Percentiles rank a stretch among this genome's conserved stretches.
These are phyloP conservation scores for Moxostoma hubbsi DNA, from an alignment of 2,797 vertebrate species.

Conservation along the genomic window DNA sequence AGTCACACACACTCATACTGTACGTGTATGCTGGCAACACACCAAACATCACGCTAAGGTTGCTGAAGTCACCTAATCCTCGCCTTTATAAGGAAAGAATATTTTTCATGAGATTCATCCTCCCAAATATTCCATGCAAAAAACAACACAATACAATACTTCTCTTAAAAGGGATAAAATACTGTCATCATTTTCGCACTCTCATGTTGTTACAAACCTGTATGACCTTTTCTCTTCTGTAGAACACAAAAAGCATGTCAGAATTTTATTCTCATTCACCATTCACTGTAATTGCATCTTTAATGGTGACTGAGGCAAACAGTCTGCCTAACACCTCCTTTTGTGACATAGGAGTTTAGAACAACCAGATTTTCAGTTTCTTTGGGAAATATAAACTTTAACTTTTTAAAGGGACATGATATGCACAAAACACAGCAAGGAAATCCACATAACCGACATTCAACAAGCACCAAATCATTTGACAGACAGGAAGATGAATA, in stretches of 20 bases:
- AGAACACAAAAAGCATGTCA: too few relatives aligned
- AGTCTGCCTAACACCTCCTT: too few relatives aligned
- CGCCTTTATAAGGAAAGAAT: not conserved
- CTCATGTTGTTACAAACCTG: too few relatives aligned
- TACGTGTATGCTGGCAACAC: slow-evolving; percentile 5
- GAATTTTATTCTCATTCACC: too few relatives aligned
- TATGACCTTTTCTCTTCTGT: too few relatives aligned
- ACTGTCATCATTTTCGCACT: too few relatives aligned
- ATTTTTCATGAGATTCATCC: not conserved
- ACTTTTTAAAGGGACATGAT: slow-evolving; percentile 18
- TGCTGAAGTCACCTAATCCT: slow-evolving; percentile 34
- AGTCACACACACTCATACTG: slow-evolving; percentile 6
- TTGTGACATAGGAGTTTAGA: too few relatives aligned
- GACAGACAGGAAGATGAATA: not conserved
- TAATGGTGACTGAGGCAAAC: too few relatives aligned
- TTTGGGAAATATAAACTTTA: not conserved
- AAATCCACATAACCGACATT: not conserved
- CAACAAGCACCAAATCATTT: not conserved
- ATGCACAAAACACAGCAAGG: not conserved
- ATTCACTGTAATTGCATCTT: too few relatives aligned
- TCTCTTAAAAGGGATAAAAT: not conserved
- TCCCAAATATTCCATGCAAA: not conserved
- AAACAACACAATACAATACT: not conserved
- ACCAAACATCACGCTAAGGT: slow-evolving; percentile 42
- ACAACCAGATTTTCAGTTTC: too few relatives aligned